These are phyloP conservation scores for Pteropus alecto DNA, from an alignment of 2,113 vertebrate species.

Conservation along the genomic window DNA sequence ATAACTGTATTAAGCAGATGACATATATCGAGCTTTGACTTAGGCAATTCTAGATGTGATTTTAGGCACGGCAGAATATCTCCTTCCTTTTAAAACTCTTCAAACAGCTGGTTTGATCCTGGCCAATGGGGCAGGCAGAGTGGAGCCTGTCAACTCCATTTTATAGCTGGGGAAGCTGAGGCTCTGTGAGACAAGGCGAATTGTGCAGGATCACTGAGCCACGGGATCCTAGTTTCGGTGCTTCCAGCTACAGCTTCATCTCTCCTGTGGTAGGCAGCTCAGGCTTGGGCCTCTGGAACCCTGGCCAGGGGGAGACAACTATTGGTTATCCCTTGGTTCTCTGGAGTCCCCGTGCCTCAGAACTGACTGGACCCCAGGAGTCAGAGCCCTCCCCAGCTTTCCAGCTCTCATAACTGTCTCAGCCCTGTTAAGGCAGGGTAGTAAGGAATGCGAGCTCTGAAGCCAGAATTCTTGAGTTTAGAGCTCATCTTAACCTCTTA, in stretches of 20 bases:
- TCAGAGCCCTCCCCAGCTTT: neutral
- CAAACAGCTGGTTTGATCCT: neutral
- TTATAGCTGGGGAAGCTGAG: neutral
- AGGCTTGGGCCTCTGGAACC: neutral
- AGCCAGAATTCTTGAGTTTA: neutral
- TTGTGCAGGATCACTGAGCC: neutral
- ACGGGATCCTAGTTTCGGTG: neutral
- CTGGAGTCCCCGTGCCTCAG: neutral
- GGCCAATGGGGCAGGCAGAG: neutral
- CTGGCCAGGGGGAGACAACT: neutral
- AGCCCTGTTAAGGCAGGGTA: rapidly evolving
- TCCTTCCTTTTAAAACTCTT: neutral
- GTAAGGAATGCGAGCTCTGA: neutral
- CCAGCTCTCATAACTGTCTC: neutral
- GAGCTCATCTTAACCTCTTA: neutral
- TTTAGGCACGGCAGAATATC: neutral
- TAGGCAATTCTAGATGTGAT: neutral
- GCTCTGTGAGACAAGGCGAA: neutral
- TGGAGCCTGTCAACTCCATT: neutral
- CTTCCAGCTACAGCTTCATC: neutral
- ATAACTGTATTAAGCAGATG: neutral
- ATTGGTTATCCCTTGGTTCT: neutral
- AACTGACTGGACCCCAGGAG: neutral
- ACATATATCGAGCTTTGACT: neutral
- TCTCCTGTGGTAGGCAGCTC: neutral